phyloP scores from a whole-genome alignment of 2,113 vertebrate genomes.

The Coregonus clupeaformis region DNA sequence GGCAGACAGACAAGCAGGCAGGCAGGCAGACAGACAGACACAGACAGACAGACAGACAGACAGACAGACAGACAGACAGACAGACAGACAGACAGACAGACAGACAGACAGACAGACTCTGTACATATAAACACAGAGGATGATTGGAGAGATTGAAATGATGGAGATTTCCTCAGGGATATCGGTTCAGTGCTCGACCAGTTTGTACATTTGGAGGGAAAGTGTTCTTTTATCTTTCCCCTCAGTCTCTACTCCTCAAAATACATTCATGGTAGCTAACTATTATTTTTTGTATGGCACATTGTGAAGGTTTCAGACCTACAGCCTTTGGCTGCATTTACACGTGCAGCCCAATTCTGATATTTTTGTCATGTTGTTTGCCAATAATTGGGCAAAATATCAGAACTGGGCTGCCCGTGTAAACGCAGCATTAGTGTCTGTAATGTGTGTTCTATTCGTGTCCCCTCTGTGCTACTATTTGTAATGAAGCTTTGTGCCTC shows the following conservation, averaged over 20 bases:
- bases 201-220: conserved; percentile 14
- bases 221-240: conserved; percentile 19
- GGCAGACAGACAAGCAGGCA: too few species aligned
- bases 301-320: not conserved
- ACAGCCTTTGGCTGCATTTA: rapidly evolving
- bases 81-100: too few species aligned
- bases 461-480: too few species aligned
- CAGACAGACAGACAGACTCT: not conserved
- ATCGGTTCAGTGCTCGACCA: conserved; percentile 26
- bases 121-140: conserved; percentile 48
- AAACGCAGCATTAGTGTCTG: not conserved
- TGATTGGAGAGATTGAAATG: conserved; percentile 46
- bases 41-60: too few species aligned
- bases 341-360: not conserved
- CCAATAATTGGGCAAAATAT: too few species aligned
- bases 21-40: too few species aligned
- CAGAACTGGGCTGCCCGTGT: too few species aligned
- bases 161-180: conserved; percentile 30
- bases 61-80: too few species aligned
- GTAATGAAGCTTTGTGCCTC: not conserved
- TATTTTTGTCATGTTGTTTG: too few species aligned
- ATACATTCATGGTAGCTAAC: not conserved
- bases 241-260: conserved; percentile 3
- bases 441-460: not conserved
- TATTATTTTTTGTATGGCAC: not conserved